These are phyloP conservation scores for Lampris megalopsis DNA, from an alignment of 2,113 vertebrate genomes.

Conservation along the genomic window DNA sequence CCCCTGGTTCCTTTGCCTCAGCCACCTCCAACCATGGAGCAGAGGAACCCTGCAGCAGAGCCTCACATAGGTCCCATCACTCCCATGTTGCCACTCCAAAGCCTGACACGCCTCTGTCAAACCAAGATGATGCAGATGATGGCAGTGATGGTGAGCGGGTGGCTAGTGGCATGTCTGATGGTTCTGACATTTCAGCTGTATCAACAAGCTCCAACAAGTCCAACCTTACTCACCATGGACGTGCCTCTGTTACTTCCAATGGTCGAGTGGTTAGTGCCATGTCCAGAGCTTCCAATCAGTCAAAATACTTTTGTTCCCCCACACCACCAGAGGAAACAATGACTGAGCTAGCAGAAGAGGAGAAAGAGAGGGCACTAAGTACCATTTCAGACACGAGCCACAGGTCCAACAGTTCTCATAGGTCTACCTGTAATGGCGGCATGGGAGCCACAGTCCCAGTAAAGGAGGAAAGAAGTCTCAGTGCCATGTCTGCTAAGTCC, in stretches of 20 bases:
- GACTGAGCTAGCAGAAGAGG: constrained; percentile 17
- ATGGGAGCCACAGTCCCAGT: constrained; percentile 1
- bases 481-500: constrained; percentile 40
- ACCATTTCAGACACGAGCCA: constrained; percentile 42
- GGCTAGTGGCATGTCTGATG: constrained; percentile 10
- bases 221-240: constrained; percentile 51
- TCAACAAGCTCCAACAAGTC: constrained; percentile 61
- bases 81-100: constrained; percentile 23
- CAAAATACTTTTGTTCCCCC: not conserved
- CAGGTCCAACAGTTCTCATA: constrained; percentile 43
- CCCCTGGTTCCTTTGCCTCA: constrained; percentile 13
- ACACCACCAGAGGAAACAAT: not conserved
- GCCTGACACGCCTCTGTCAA: not conserved
- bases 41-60: constrained; percentile 18
- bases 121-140: constrained; percentile 4
- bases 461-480: constrained; percentile 45
- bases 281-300: constrained; percentile 35
- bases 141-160: constrained; percentile 24
- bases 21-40: not conserved
- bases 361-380: constrained; percentile 38
- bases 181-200: constrained; percentile 42
- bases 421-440: not conserved
- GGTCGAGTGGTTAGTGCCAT: constrained; percentile 34
- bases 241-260: constrained; percentile 39
- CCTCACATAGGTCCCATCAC: constrained; percentile 43